Evolutionary conservation across 2,113 vertebrate genomes (phyloP), one percentile per base, ranked within the genome.

Genomic region (Cryptotis parvus): DNA sequence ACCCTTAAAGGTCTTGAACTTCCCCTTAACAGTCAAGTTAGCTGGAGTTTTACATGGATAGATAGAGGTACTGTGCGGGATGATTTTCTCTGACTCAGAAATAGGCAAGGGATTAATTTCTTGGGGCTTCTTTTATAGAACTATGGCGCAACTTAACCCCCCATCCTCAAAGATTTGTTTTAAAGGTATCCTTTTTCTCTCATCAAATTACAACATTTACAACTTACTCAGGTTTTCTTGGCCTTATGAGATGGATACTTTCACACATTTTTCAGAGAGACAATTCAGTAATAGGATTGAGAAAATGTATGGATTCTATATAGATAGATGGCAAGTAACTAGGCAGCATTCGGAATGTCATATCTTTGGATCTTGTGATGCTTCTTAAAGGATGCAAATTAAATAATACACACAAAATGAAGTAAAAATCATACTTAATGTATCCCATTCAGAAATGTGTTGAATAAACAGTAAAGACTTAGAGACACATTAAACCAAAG

Each of bases 121-220:
- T 65, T 83, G n/a, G 61, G 22, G 20, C 66, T 39, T 33, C 52
- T 33, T 16, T 4, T 39, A 65, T 8, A 12, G 2, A 43, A 66
- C n/a, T n/a, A 0, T 27, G 61, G 37, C 43, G n/a, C 2, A 76
- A 1, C 0, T 70, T 75, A 41, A 43, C 27, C 1, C 14, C 37
- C 61, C 49, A 6, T 55, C 66, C 37, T 78, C 14, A 5, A 65
- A 31, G 27, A 65, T 29, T 65, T 65, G 7, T 58, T 24, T 58
- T 58, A 22, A 58, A 58, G 18, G 52, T 16, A 49, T 31, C 0
- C 0, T 52, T 72, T 31, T 55, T 74, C 24, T 87, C 4, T 82
- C 74, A 82, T 41, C 15, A 63, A 94, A 83, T 89, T 66, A 24
- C 49, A 75, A 79, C 4, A 35, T 61, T 75, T n/a, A 43, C 75